Evolutionary conservation across 2,888 invertebrate species (phyloP).

Genomic region (Polyommatus iphigenia): DNA sequence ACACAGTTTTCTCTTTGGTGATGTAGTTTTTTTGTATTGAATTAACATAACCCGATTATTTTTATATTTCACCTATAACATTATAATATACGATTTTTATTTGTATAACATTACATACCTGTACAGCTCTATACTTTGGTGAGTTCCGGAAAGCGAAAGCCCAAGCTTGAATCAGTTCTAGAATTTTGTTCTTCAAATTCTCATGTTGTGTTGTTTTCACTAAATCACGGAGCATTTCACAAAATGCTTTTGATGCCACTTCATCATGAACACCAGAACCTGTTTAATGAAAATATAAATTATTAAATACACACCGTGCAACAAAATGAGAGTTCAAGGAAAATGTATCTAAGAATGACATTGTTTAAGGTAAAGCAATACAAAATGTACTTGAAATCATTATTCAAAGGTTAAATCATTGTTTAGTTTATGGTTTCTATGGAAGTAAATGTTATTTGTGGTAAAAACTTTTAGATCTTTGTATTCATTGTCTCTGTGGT

Average conservation of each 20-base stretch:
- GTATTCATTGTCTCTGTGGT: neutral
- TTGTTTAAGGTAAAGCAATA: neutral
- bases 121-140: conserved; percentile 92
- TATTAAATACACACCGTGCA: neutral
- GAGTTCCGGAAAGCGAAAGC: conserved; percentile 97
- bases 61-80: too few relatives aligned
- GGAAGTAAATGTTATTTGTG: neutral
- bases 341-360: neutral
- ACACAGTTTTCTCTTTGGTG: too few relatives aligned
- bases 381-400: neutral
- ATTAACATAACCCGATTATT: too few relatives aligned
- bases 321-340: neutral
- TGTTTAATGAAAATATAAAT: conserved; percentile 44
- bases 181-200: conserved; percentile 89
- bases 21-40: too few relatives aligned
- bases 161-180: conserved; percentile 98
- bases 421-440: neutral
- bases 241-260: conserved; percentile 93
- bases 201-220: conserved; percentile 91
- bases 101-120: conserved; percentile 74
- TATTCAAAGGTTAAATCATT: neutral
- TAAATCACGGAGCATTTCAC: conserved; percentile 95
- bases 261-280: conserved; percentile 93
- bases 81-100: too few relatives aligned
- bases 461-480: neutral